phyloP scores from a whole-genome alignment of 2,113 vertebrate genomes.

The Suncus etruscus region DNA sequence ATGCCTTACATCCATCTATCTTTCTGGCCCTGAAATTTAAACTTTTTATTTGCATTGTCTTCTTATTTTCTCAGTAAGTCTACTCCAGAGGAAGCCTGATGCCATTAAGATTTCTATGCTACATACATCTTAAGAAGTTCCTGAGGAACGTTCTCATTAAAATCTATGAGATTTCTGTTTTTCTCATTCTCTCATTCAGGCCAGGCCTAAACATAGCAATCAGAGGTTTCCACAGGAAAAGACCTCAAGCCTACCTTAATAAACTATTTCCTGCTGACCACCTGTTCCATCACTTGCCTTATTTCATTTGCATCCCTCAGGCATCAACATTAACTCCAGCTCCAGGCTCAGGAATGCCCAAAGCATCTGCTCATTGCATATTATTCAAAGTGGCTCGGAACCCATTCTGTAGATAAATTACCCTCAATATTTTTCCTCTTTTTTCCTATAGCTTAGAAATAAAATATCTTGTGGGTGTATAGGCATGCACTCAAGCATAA shows the following conservation, averaged over 20 bases:
- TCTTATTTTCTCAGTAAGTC: neutral
- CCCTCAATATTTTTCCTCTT: neutral
- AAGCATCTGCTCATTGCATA: slow-evolving; percentile 24
- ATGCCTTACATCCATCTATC: too few species aligned
- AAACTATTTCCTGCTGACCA: neutral
- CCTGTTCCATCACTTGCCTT: neutral
- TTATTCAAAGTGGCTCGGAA: neutral
- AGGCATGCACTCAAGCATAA: neutral
- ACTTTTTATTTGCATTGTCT: slow-evolving; percentile 1
- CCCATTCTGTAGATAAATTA: neutral
- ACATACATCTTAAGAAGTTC: neutral
- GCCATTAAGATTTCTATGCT: neutral
- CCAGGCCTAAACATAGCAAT: neutral
- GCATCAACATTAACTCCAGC: neutral
- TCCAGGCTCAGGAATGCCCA: neutral
- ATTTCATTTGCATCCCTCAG: neutral
- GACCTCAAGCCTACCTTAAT: neutral
- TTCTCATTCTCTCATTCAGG: neutral
- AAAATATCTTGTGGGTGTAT: neutral
- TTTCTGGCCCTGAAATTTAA: slow-evolving; percentile 15
- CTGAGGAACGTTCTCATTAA: too few species aligned
- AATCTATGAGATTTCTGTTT: neutral
- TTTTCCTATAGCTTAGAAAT: neutral
- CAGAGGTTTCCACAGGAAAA: neutral
- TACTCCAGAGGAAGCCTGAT: neutral